Base-by-base conservation (phyloP, 2,888 invertebrate species). In the Syrphus vitripennis region DNA sequence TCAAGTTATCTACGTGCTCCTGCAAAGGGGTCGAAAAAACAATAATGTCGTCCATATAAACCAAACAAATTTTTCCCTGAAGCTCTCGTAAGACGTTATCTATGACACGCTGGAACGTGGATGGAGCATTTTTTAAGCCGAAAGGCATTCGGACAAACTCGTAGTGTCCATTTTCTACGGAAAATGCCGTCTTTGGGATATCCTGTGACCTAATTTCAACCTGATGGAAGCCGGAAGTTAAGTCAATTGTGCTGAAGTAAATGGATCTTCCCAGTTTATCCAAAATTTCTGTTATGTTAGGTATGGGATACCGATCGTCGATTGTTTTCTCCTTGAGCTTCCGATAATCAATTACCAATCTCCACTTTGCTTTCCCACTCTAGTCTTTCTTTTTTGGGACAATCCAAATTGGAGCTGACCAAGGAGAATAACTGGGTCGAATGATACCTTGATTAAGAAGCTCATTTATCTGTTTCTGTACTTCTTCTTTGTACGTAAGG, bases 41-140 rank as follows among this genome's bases (percentile, higher is more conserved):
- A 57, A 57, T 57, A 5, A 31, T 31, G 31, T 57, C 55, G 14
- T 59, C 53, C 26, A 53, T 19, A 12, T 69, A 55, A 14, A 69
- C 55, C 6, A 53, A n/a, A 34, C 24, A 55, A 24, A 70, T 80
- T n/a, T 87, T 59, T 55, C 83, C 79, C n/a, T 88, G 26, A 9
- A 26, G n/a, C 3, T 87, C 6, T 61, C 63, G 14, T 87, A 80
- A 7, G 24, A 59, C 4, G 87, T 31, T 4, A 88, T 29, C 34
- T 37, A 59, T 59, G 5, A 57, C 31, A 10, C 57, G 57, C 31
- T 57, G 57, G 10, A 57, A 57, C 5, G 24, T 57, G 31, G 57
- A 31, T 2, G 29, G 55, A 24, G 71, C 63, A 70, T 77, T 77
- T 37, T 77, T 77, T 9, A 76, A n/a, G 5, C 76, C 76, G 45